phyloP scores from a whole-genome alignment of 2,888 invertebrate species.

The Thecocarcelia acutangulata region DNA sequence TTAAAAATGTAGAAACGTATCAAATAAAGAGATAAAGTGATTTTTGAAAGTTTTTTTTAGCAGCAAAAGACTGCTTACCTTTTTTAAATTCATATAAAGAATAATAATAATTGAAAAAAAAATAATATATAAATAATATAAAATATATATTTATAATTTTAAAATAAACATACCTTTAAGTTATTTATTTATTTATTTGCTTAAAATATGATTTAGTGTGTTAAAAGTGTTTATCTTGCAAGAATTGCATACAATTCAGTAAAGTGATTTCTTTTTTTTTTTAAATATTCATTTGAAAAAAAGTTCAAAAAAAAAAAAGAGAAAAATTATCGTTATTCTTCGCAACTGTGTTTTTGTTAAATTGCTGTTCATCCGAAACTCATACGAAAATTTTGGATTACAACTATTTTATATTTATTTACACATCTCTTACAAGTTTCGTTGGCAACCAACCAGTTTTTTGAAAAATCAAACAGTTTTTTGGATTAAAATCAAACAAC shows the following conservation, averaged over 20 bases:
- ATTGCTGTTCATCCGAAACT: slow-evolving; percentile 10
- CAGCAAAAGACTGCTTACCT: slow-evolving; percentile 42
- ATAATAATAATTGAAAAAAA: slow-evolving; percentile 1
- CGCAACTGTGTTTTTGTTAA: slow-evolving; percentile 16
- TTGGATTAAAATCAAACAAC: slow-evolving; percentile 64
- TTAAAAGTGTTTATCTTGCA: slow-evolving; percentile 25
- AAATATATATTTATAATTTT: too few species aligned
- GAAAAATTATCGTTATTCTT: neutral
- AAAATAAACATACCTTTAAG: too few species aligned
- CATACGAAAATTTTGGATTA: slow-evolving; percentile 43
- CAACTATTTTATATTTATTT: slow-evolving; percentile 24
- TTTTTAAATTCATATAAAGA: slow-evolving; percentile 6
- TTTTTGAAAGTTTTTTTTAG: slow-evolving; percentile 47
- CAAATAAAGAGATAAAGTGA: slow-evolving; percentile 31
- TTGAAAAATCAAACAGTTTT: slow-evolving; percentile 20
- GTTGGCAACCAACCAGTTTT: slow-evolving; percentile 36
- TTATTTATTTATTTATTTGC: neutral
- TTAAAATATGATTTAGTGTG: slow-evolving; percentile 8
- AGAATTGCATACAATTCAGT: neutral
- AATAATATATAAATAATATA: slow-evolving; percentile 1
- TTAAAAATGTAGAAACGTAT: slow-evolving; percentile 19
- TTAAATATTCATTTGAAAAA: too few species aligned
- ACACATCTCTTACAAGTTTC: slow-evolving; percentile 29
- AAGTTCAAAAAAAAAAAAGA: too few species aligned
- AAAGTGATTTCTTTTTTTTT: too few species aligned